Percentiles rank a stretch among this genome's conserved stretches.
These are phyloP conservation scores for Spialia ferax DNA, from an alignment of 2,888 invertebrate genomes.

Conservation along the genomic window DNA sequence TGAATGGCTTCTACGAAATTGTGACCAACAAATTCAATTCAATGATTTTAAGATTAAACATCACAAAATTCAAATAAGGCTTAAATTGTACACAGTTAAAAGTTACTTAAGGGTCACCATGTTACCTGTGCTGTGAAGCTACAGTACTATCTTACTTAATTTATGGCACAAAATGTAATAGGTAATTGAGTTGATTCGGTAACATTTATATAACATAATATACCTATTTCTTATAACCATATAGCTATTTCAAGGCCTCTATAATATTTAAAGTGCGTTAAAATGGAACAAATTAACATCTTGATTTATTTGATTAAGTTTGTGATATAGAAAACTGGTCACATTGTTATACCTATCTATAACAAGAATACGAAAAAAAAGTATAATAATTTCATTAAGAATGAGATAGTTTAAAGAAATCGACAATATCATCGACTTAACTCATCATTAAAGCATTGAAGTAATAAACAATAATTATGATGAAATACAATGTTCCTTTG, in stretches of 20 bases:
- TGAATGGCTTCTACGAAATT: too few species aligned
- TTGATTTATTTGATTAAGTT: background rate
- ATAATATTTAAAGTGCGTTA: constrained; percentile 14
- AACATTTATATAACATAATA: constrained; percentile 37
- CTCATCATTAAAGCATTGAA: background rate
- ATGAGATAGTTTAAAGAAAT: background rate
- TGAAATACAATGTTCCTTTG: background rate
- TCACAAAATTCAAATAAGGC: constrained; percentile 25
- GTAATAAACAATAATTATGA: background rate
- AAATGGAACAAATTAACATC: background rate
- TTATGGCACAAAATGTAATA: constrained; percentile 50
- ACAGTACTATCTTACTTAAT: constrained; percentile 41
- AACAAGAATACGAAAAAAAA: background rate
- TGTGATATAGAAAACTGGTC: background rate
- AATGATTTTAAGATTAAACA: constrained; percentile 6
- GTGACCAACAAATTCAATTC: too few species aligned
- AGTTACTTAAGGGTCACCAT: background rate
- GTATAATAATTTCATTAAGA: background rate
- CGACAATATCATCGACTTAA: background rate
- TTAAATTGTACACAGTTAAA: constrained; percentile 2
- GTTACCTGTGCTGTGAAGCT: background rate
- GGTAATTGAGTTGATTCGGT: constrained; percentile 42
- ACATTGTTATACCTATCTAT: too few species aligned
- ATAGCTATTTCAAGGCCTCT: constrained; percentile 34
- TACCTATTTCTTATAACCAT: constrained; percentile 37